Base-by-base conservation (phyloP, 2,113 vertebrate species). In the Quiscalus mexicanus region DNA sequence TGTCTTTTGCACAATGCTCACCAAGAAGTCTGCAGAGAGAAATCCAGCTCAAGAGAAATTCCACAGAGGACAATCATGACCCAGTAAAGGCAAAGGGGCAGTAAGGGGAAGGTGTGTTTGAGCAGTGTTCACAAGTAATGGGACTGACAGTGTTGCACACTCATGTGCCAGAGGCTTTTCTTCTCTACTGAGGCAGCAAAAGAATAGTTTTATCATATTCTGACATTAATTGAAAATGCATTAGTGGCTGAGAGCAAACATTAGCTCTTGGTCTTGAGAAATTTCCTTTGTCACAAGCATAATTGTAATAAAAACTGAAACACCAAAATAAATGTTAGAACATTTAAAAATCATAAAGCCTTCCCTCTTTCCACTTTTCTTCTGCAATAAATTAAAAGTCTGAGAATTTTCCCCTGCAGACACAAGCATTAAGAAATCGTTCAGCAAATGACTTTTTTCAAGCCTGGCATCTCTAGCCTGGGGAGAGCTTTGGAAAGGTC, bases 291-390 rank as follows among this genome's bases (percentile, higher is more conserved):
- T 87, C 73, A 52, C 68, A 84, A 78, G 67, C 18, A 39, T 90
- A 93, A 94, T 60, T 92, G 68, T 70, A 96, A 86, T 75, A 84
- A 90, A 96, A 86, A 74, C 83, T 74, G 83, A 92, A 84, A 77
- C 76, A 73, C 25, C 31, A 83, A 78, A 93, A 71, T 62, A 81
- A 94, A 84, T 79, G 83, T 71, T 94, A 88, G 76, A 69, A 67
- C 93, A 55, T 77, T 86, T 79, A 86, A 94, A 96, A 90, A 88
- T 62, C 85, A 67, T 70, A 88, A 93, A 90, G 62, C 37, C 41
- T 74, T 44, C 68, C 41, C n/a, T 33, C 12, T 68, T 93, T 53
- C 89, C 84, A 84, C 86, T 95, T 88, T 86, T 86, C 86, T 86
- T 52, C 58, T 84, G 56, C 45, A 82, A 73, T 65, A 84, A 94